Percentiles rank a stretch among this genome's conserved stretches.
Evolutionary conservation across 2,888 invertebrate genomes (phyloP).

Genomic region (Campoplex capitator): DNA sequence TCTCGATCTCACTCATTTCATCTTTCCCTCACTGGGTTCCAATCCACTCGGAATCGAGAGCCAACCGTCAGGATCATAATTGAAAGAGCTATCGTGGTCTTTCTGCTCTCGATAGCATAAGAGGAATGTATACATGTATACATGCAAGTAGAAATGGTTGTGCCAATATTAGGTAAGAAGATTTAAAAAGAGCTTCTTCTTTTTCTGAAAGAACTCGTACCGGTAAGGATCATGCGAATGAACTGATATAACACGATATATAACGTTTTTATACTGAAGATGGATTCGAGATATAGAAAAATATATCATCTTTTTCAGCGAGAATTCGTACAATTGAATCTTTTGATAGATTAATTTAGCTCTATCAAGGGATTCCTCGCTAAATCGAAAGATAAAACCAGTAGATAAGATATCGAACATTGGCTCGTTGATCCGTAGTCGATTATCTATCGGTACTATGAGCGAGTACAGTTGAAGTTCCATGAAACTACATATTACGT

Average conservation of each 20-base stretch:
- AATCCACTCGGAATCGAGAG: constrained; percentile 64
- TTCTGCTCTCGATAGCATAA: constrained; percentile 32
- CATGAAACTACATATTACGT: not conserved
- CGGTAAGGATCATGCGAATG: constrained; percentile 19
- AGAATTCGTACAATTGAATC: constrained; percentile 54
- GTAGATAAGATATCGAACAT: constrained; percentile 7
- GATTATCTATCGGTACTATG: constrained; percentile 32
- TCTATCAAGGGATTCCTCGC: constrained; percentile 23
- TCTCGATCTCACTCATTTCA: constrained; percentile 51
- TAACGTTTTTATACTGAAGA: constrained; percentile 8
- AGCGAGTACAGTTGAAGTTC: not conserved
- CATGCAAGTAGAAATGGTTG: constrained; percentile 25
- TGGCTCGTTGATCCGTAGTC: not conserved
- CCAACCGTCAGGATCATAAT: constrained; percentile 60
- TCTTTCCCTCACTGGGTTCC: constrained; percentile 52
- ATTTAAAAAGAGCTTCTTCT: constrained; percentile 47
- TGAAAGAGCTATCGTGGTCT: constrained; percentile 60
- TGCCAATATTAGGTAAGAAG: constrained; percentile 60
- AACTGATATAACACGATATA: constrained; percentile 13
- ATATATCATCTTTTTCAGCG: constrained; percentile 28
- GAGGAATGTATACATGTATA: constrained; percentile 21
- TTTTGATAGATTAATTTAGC: constrained; percentile 31
- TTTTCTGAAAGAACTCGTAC: constrained; percentile 42
- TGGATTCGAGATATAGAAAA: constrained; percentile 45
- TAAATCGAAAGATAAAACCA: constrained; percentile 16